phyloP scores from a whole-genome alignment of 2,888 invertebrate species.

The Loripinus fragilis region DNA sequence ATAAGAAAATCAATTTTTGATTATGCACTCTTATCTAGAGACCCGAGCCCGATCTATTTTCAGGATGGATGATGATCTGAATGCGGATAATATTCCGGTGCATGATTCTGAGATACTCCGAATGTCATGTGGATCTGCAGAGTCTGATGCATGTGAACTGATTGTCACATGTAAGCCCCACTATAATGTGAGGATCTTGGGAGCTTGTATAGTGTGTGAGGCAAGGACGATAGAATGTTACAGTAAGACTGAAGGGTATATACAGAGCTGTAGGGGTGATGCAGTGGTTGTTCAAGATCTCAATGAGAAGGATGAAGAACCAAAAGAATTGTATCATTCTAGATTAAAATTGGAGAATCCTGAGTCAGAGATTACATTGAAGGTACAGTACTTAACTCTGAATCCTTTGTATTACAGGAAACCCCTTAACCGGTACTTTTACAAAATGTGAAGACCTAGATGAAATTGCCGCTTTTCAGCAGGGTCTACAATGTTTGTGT shows the following conservation, averaged over 20 bases:
- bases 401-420: too few species aligned
- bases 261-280: conserved; percentile 43
- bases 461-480: too few species aligned
- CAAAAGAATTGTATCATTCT: conserved; percentile 20
- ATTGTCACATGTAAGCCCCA: conserved; percentile 48
- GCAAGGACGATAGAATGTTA: conserved; percentile 53
- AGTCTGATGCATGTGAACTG: conserved; percentile 18
- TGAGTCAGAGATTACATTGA: conserved; percentile 28
- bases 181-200: conserved; percentile 41
- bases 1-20: too few species aligned
- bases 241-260: conserved; percentile 52
- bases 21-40: too few species aligned
- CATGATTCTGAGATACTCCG: not conserved
- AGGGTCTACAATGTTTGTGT: too few species aligned
- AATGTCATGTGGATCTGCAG: not conserved
- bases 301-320: conserved; percentile 1
- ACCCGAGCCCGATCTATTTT: too few species aligned
- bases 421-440: too few species aligned
- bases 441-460: too few species aligned
- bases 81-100: not conserved
- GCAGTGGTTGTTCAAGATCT: not conserved
- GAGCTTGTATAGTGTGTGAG: conserved; percentile 50
- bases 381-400: too few species aligned
- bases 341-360: conserved; percentile 34
- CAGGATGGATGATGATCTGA: conserved; percentile 11